Evolutionary conservation across 1,140 invertebrate species (phyloP).

Genomic region (Charaxes varanes): DNA sequence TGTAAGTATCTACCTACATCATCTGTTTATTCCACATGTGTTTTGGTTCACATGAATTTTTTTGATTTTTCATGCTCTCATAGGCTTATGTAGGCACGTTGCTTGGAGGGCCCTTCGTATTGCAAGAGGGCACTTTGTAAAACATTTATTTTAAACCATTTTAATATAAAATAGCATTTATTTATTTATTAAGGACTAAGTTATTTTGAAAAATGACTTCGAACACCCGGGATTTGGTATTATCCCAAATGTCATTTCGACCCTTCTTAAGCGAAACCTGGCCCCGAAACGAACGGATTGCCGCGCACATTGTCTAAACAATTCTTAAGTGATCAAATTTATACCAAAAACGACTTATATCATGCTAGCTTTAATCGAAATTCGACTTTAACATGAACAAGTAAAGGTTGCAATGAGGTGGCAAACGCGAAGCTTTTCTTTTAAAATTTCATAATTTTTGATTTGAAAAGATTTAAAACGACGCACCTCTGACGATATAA

Average conservation of each 20-base stretch:
- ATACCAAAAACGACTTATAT: constrained; percentile 25
- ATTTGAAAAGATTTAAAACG: constrained; percentile 36
- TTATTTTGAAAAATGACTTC: constrained; percentile 65
- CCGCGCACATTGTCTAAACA: constrained; percentile 67
- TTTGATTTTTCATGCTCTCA: constrained; percentile 71
- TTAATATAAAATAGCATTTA: constrained; percentile 9
- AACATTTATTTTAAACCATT: constrained; percentile 17
- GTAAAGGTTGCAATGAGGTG: constrained; percentile 21
- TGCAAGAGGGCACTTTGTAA: constrained; percentile 23
- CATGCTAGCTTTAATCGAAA: constrained; percentile 9
- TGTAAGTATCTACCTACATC: constrained; percentile 72
- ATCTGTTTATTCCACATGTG: constrained; percentile 72
- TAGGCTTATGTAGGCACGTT: constrained; percentile 49
- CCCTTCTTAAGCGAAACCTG: constrained; percentile 65
- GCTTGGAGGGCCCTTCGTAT: constrained; percentile 29
- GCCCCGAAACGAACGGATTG: constrained; percentile 62
- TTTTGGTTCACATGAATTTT: constrained; percentile 73
- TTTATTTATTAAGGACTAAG: constrained; percentile 13
- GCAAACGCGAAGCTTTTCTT: constrained; percentile 26
- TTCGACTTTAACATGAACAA: constrained; percentile 17
- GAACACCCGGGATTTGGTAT: constrained; percentile 51
- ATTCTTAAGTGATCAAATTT: constrained; percentile 55
- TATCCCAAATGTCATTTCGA: constrained; percentile 68
- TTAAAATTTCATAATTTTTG: constrained; percentile 44
- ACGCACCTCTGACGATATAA: constrained; percentile 16